A percentile compares a stretch with the other conserved stretches of the same genome.
Evolutionary conservation across 2,888 invertebrate species (phyloP).

Genomic region (Oscheius sp.): DNA sequence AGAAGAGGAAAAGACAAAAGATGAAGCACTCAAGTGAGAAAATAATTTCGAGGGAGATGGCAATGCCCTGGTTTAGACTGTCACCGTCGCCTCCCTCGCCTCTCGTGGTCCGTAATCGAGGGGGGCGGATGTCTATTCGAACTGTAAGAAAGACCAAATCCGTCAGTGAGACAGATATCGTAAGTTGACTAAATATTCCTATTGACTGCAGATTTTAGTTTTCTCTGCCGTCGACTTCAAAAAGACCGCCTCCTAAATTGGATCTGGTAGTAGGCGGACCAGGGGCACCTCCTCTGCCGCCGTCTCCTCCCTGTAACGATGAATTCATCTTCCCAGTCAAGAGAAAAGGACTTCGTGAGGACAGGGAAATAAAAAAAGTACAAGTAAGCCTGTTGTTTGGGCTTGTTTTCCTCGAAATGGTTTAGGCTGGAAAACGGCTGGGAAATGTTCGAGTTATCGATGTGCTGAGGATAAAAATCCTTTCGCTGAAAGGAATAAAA

Average conservation of each 20-base stretch:
- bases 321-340: slow-evolving; percentile 3
- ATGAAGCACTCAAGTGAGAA: not conserved
- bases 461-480: slow-evolving; percentile 18
- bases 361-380: slow-evolving; percentile 14
- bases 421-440: slow-evolving; percentile 28
- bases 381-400: not conserved
- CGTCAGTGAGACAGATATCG: slow-evolving; percentile 19
- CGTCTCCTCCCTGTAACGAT: slow-evolving; percentile 25
- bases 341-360: slow-evolving; percentile 1
- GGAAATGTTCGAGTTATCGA: slow-evolving; percentile 36
- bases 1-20: slow-evolving; percentile 12
- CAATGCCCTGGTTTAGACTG: not conserved
- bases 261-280: slow-evolving; percentile 38
- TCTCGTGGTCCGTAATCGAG: slow-evolving; percentile 28
- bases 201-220: not conserved
- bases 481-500: slow-evolving; percentile 27
- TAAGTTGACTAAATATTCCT: not conserved
- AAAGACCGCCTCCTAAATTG: slow-evolving; percentile 29
- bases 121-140: slow-evolving; percentile 35
- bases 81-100: slow-evolving; percentile 25
- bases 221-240: slow-evolving; percentile 21
- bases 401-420: not conserved
- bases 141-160: slow-evolving; percentile 25
- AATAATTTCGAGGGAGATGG: not conserved
- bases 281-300: slow-evolving; percentile 26